Percentiles rank a stretch among this genome's conserved stretches.
Conservation (phyloP, 2,888 invertebrate genomes). For the Eupithecia subumbrata region DNA sequence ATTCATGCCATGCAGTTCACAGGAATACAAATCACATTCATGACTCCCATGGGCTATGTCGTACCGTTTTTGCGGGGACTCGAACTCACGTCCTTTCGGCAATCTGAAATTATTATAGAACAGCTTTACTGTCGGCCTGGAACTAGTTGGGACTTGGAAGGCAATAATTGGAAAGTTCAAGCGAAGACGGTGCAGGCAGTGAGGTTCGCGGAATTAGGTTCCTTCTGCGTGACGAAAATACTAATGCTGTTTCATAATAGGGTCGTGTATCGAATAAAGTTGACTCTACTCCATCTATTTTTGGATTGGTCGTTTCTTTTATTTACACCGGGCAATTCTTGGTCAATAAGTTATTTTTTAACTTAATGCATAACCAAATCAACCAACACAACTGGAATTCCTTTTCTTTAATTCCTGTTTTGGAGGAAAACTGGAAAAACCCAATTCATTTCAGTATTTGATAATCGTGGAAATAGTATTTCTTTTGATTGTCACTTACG, state of each 20-base stretch:
- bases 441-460: too few relatives aligned
- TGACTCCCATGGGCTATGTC: conserved; percentile 70
- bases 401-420: too few relatives aligned
- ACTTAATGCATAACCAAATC: background rate
- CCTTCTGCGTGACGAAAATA: background rate
- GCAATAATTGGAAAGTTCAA: conserved; percentile 16
- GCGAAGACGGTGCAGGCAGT: background rate
- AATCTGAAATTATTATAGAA: conserved; percentile 68
- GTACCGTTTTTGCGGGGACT: conserved; percentile 71
- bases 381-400: too few relatives aligned
- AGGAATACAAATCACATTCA: conserved; percentile 65
- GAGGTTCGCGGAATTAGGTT: background rate
- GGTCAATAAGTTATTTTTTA: background rate
- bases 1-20: conserved; percentile 45
- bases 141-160: conserved; percentile 15
- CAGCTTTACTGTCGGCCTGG: conserved; percentile 34
- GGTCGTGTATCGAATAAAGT: background rate
- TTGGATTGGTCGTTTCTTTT: background rate
- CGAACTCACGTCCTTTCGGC: conserved; percentile 66
- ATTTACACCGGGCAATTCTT: background rate
- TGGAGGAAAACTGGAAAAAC: too few relatives aligned
- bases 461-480: background rate
- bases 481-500: conserved; percentile 80
- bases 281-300: background rate
- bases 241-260: conserved; percentile 1